Evolutionary conservation across 2,888 invertebrate genomes (phyloP).

Genomic region (Harpagoxenus sublaevis): DNA sequence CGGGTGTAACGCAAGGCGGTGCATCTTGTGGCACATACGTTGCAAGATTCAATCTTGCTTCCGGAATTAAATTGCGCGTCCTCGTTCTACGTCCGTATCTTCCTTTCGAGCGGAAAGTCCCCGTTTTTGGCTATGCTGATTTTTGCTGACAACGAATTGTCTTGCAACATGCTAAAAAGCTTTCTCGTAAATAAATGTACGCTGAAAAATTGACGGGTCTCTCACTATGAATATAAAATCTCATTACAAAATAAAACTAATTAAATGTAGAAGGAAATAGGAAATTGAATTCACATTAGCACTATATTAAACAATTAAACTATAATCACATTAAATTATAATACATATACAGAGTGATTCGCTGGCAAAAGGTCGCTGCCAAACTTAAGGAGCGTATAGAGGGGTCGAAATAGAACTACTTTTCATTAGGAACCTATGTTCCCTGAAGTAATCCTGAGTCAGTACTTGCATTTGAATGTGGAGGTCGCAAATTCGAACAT

Average conservation of each 20-base stretch:
- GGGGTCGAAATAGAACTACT: too few species aligned
- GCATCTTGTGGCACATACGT: constrained; percentile 38
- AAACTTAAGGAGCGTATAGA: too few species aligned
- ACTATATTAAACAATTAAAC: neutral
- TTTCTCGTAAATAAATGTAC: neutral
- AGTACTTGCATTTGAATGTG: too few species aligned
- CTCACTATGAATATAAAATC: neutral
- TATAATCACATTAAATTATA: neutral
- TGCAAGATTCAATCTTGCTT: constrained; percentile 55
- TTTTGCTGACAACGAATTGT: constrained; percentile 16
- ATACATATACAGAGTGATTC: too few species aligned
- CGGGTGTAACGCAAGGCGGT: constrained; percentile 25
- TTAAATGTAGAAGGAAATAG: neutral
- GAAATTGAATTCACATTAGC: neutral
- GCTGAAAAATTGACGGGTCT: neutral
- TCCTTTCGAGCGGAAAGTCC: constrained; percentile 16
- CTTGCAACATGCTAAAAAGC: constrained; percentile 19
- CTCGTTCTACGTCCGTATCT: constrained; percentile 30
- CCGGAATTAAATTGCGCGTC: constrained; percentile 48
- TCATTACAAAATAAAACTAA: neutral
- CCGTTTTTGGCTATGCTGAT: constrained; percentile 3
- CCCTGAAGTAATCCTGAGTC: too few species aligned
- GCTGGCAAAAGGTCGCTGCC: too few species aligned
- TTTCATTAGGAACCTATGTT: too few species aligned
- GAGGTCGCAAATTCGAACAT: too few species aligned